Percentiles rank a stretch among this genome's conserved stretches.
Evolutionary conservation across 2,797 vertebrate genomes (phyloP).

Genomic region (Melanotaenia boesemani): DNA sequence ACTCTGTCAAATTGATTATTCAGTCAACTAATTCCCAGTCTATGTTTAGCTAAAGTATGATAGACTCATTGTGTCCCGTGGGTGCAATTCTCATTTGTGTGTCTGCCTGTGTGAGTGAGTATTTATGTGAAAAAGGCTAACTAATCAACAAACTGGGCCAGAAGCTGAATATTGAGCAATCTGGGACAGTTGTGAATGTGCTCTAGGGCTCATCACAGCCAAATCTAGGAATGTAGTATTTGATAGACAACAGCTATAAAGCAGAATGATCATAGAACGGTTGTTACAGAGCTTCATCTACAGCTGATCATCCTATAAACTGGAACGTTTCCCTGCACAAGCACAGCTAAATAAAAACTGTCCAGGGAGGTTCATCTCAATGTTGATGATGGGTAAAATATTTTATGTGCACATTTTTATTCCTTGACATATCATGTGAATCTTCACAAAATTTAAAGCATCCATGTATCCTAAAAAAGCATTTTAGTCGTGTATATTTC

Average conservation of each 20-base stretch:
- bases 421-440: neutral
- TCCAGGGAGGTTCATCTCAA: slow-evolving; percentile 15
- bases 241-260: slow-evolving; percentile 56
- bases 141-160: slow-evolving; percentile 78
- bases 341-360: slow-evolving; percentile 14
- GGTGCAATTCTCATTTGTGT: slow-evolving; percentile 82
- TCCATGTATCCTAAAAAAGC: neutral
- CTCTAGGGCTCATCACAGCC: slow-evolving; percentile 60
- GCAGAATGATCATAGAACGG: slow-evolving; percentile 42
- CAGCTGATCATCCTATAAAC: slow-evolving; percentile 34
- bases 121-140: slow-evolving; percentile 78
- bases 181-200: slow-evolving; percentile 64
- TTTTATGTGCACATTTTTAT: slow-evolving; percentile 2
- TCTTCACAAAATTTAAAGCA: neutral
- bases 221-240: slow-evolving; percentile 43
- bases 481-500: neutral
- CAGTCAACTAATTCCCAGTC: slow-evolving; percentile 83
- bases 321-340: neutral
- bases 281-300: slow-evolving; percentile 29
- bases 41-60: slow-evolving; percentile 84
- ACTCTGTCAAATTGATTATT: slow-evolving; percentile 81
- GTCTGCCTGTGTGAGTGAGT: slow-evolving; percentile 82
- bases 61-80: slow-evolving; percentile 80
- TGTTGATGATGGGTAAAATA: slow-evolving; percentile 4
- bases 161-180: slow-evolving; percentile 74